phyloP scores from a whole-genome alignment of 2,888 invertebrate species.

The Cryptus armator region DNA sequence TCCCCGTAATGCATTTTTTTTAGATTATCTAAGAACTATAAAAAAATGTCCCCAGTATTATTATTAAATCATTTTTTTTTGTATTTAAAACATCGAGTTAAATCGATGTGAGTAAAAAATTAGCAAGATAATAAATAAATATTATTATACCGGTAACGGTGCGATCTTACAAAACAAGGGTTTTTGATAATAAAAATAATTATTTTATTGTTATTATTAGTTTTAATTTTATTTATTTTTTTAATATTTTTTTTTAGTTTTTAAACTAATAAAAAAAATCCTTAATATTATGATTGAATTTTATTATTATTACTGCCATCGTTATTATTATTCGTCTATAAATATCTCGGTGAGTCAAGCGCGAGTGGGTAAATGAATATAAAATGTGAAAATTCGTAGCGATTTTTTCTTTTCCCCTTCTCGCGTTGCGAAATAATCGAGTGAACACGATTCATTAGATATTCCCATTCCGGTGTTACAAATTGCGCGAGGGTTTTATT shows the following conservation, averaged over 20 bases:
- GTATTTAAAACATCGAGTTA: too few relatives aligned
- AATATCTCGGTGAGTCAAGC: slow-evolving; percentile 24
- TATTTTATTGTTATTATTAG: too few relatives aligned
- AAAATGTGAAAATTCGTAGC: slow-evolving; percentile 48
- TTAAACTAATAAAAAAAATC: neutral
- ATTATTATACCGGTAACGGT: too few relatives aligned
- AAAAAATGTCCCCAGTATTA: neutral
- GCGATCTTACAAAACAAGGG: too few relatives aligned
- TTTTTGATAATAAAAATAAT: too few relatives aligned
- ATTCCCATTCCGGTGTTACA: slow-evolving; percentile 58
- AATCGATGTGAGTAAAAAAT: too few relatives aligned
- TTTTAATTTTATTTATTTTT: too few relatives aligned
- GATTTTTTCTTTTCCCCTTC: neutral
- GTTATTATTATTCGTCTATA: slow-evolving; percentile 34
- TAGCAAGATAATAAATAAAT: too few relatives aligned
- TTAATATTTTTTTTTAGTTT: too few relatives aligned
- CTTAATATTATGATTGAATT: too few relatives aligned
- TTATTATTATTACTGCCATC: neutral
- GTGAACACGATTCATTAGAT: slow-evolving; percentile 54
- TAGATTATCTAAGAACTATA: too few relatives aligned
- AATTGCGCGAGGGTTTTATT: slow-evolving; percentile 54
- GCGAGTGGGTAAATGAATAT: slow-evolving; percentile 47
- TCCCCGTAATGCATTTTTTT: neutral
- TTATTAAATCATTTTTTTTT: neutral
- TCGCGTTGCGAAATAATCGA: slow-evolving; percentile 44